Evolutionary conservation across 2,888 invertebrate species (phyloP), one percentile per base, ranked within the genome.

Genomic region (Ectemnius continuus): DNA sequence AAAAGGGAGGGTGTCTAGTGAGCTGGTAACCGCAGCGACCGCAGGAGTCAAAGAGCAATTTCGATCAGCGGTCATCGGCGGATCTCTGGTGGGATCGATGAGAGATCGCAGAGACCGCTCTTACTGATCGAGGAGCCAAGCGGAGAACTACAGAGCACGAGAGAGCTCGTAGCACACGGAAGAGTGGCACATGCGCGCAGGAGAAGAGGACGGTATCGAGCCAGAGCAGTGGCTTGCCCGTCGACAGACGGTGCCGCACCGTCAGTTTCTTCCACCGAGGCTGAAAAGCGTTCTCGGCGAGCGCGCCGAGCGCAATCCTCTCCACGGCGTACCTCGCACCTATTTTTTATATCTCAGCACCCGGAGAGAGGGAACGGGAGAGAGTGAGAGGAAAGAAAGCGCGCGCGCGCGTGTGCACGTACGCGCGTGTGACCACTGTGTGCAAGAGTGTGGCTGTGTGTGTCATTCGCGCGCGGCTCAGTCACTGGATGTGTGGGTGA

Each of bases 121-220:
- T 83, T 83, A 74, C 67, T 78, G 69, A 72, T 76, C 48, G 69
- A 67, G 71, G 46, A 14, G 36, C 1, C 36, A 36, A 61, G 60
- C 67, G 36, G 36, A 48, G 70, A 78, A 75, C 45, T 36, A 36
- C 76, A 59, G 71, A 75, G 71, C 69, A 73, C 67, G 48, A 64
- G 71, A 48, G 36, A 11, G 23, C 8, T 28, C 13, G n/a, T 47
- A 13, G 36, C 16, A 52, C 16, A 58, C 20, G 67, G 20, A 16
- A 36, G 26, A 46, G 61, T 65, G 81, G 82, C 87, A 86, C 90
- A 88, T 89, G 90, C 90, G 90, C 88, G 83, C 70, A 85, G 78
- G 80, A 75, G 84, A 84, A 84, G 74, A 80, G 79, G 83, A 85
- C 86, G 86, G 88, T 90, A 90, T 90, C 89, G 90, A 90, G 87